Base-by-base conservation (phyloP, 2,888 invertebrate genomes). In the Geotrupes spiniger region DNA sequence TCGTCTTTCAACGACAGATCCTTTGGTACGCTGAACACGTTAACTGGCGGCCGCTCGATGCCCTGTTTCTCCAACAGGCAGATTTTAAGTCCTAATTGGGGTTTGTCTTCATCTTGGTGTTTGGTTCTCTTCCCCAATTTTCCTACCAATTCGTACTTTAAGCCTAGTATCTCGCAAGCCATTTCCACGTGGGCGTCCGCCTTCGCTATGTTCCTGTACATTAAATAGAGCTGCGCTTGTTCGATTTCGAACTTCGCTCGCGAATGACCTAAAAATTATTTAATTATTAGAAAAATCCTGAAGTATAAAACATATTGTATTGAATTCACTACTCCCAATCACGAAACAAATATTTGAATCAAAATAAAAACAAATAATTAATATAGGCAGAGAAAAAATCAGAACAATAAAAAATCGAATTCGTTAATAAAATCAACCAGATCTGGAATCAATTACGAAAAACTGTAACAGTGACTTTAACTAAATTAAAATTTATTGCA, bases 61-160 rank as follows among this genome's bases (percentile, higher is more conserved):
- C 69, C 71, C 1, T 70, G 61, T 36, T 70, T 68, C 49, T 72
- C 69, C 28, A 74, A 74, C 4, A 79, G 54, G 41, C 76, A 73
- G 39, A 91, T 81, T 59, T 83, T 80, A 0, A 95, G 70, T 28
- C 86, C 82, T 10, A 98, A 76, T 66, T 97, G 98, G 0, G 98
- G 84, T 37, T 92, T 72, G 25, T 86, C 80, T 33, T 83, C 84
- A 59, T 85, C 80, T 70, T 99, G 98, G 68, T 84, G 93, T 62
- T 86, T 87, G 5, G 98, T 98, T 53, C 97, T 80, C 68, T 90
- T 89, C 0, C 97, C 97, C 57, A 97, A 73, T 26, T 87, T 82
- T 58, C 93, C 91, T 76, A 76, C 68, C 2, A 93, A 77, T 59
- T 84, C 79, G 31, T 92, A 73, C 36, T 80, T 78, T 31, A 95